Evolutionary conservation across 1,140 invertebrate genomes (phyloP), one percentile per base, ranked within the genome.

Genomic region (Danaus melanippus): DNA sequence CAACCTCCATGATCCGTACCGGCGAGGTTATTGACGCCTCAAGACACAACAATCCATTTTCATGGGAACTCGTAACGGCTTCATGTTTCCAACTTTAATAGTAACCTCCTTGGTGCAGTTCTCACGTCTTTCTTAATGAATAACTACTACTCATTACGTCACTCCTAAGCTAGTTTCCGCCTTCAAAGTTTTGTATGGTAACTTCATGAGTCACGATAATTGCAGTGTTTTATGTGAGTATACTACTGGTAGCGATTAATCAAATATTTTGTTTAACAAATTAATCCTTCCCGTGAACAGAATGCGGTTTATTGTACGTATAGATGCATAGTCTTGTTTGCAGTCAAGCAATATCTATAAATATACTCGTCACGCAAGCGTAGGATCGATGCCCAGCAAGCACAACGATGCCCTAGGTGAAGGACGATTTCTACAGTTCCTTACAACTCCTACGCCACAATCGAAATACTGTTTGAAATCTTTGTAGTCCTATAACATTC

Each of bases 121-220:
- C 80, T 83, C 83, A 83, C 79, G 79, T 79, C 69, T 73, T 70
- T 78, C 76, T 76, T 76, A 80, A 82, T 83, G 76, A 77, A 71
- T 74, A 77, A 74, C 69, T 71, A 86, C 80, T 84, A 86, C 76
- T 74, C 70, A 86, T 86, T 83, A 83, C 81, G 83, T 86, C 83
- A 86, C 72, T 79, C 56, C 66, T 66, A 67, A 71, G 71, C 69
- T 66, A 71, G 74, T 83, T 86, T 86, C 83, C 83, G 83, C 80
- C 78, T 86, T 84, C 58, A 69, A 76, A 76, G 71, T 81, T 86
- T 32, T 70, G 71, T 71, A 70, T 69, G 72, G 73, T 79, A 80
- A 76, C 72, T 56, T 76, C 65, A 60, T 86, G 83, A 86, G 75
- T 86, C 83, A 86, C 78, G 75, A 73, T 66, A 77, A 47, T 42